Conservation (phyloP, 2,797 vertebrate species). For the Huso huso region DNA sequence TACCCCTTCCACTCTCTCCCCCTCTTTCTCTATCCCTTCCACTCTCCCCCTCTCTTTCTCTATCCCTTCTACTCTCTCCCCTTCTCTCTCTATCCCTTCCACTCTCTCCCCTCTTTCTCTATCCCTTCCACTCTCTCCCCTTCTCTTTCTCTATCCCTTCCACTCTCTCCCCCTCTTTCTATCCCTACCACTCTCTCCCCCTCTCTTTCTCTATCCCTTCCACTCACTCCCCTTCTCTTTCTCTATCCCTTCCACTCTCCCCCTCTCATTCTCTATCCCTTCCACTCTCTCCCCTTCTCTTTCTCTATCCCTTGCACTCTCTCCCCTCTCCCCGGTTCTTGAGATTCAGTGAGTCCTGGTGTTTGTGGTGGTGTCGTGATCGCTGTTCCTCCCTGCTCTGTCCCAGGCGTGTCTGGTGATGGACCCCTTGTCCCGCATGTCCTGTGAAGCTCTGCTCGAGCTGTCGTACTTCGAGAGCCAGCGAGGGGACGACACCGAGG, state of each 20-base stretch:
- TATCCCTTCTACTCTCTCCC: too few species aligned
- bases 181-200: background rate
- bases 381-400: background rate
- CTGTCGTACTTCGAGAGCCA: constrained; percentile 70
- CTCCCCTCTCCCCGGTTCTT: too few species aligned
- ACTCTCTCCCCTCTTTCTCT: too few species aligned
- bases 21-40: too few species aligned
- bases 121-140: too few species aligned
- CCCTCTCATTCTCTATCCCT: too few species aligned
- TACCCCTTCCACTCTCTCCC: too few species aligned
- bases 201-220: too few species aligned
- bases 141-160: too few species aligned
- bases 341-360: background rate
- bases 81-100: too few species aligned
- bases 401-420: constrained; percentile 73
- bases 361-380: background rate
- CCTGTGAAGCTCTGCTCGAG: constrained; percentile 73
- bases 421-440: constrained; percentile 69
- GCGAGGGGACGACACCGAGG: constrained; percentile 39
- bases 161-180: background rate
- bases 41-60: too few species aligned
- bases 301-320: too few species aligned
- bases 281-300: background rate
- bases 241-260: background rate
- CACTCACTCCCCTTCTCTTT: background rate